These are phyloP conservation scores for Misgurnus anguillicaudatus DNA, from an alignment of 2,113 vertebrate genomes.

Conservation along the genomic window DNA sequence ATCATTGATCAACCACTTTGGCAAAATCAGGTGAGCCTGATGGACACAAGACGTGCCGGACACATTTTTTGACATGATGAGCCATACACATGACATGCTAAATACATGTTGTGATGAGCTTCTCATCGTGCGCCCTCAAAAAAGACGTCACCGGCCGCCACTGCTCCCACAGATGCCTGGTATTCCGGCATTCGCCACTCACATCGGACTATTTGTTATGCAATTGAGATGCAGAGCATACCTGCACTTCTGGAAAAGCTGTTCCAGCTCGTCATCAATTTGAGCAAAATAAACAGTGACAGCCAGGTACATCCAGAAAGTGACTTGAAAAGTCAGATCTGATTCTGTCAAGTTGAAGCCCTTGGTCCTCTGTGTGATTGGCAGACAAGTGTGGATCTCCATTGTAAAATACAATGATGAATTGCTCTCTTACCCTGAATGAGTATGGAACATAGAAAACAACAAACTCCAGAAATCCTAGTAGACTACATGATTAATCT, in stretches of 20 bases:
- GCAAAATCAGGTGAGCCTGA: too few relatives aligned
- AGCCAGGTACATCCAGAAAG: conserved; percentile 61
- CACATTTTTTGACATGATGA: too few relatives aligned
- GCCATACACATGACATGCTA: too few relatives aligned
- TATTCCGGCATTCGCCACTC: conserved; percentile 45
- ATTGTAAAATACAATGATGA: conserved; percentile 43
- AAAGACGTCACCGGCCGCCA: too few relatives aligned
- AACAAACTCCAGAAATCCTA: conserved; percentile 35
- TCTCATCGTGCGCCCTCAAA: too few relatives aligned
- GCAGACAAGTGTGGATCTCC: conserved; percentile 34
- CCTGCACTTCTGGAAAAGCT: conserved; percentile 49
- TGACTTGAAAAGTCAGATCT: conserved; percentile 54
- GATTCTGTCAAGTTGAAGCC: conserved; percentile 53
- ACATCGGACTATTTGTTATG: conserved; percentile 60
- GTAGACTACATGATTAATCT: conserved; percentile 39
- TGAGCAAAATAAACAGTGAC: conserved; percentile 60
- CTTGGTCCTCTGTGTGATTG: conserved; percentile 43
- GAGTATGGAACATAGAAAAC: conserved; percentile 43
- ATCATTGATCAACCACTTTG: too few relatives aligned
- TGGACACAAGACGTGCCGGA: too few relatives aligned
- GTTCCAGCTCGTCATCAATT: conserved; percentile 44
- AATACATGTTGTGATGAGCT: too few relatives aligned
- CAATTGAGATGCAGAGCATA: conserved; percentile 52
- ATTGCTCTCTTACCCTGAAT: conserved; percentile 48
- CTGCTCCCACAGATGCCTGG: conserved; percentile 41